Percentiles rank a stretch among this genome's conserved stretches.
Conservation (phyloP, 2,888 invertebrate species). For the Hypolimnas misippus region DNA sequence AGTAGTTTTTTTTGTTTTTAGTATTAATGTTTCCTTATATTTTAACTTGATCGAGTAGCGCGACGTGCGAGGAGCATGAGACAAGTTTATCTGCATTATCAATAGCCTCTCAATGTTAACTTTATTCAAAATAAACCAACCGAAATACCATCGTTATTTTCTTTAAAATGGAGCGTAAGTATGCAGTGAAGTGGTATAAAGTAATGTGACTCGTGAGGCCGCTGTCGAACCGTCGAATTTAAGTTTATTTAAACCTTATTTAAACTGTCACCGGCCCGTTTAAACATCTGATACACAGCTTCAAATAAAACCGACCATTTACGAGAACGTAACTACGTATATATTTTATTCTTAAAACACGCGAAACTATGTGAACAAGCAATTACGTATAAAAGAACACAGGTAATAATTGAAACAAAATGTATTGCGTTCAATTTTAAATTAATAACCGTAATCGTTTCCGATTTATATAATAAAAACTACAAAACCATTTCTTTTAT, state of each 20-base stretch:
- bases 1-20: neutral
- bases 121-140: conserved; percentile 42
- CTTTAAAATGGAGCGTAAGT: conserved; percentile 60
- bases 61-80: conserved; percentile 22
- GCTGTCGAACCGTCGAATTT: conserved; percentile 56
- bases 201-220: conserved; percentile 57
- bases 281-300: conserved; percentile 56
- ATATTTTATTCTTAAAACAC: conserved; percentile 34
- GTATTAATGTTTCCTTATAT: conserved; percentile 7
- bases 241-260: conserved; percentile 62
- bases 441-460: too few species aligned
- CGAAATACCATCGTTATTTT: conserved; percentile 46
- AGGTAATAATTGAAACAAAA: neutral
- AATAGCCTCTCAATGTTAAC: conserved; percentile 37
- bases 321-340: conserved; percentile 52
- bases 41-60: conserved; percentile 25
- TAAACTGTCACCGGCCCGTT: conserved; percentile 56
- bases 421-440: too few species aligned
- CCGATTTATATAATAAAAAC: too few species aligned
- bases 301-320: conserved; percentile 67
- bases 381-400: neutral
- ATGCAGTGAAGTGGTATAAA: conserved; percentile 57
- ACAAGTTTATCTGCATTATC: conserved; percentile 42
- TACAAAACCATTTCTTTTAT: neutral
- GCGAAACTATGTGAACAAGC: conserved; percentile 3